phyloP scores from a whole-genome alignment of 1,140 invertebrate species.

The Euura saliciscinereae region DNA sequence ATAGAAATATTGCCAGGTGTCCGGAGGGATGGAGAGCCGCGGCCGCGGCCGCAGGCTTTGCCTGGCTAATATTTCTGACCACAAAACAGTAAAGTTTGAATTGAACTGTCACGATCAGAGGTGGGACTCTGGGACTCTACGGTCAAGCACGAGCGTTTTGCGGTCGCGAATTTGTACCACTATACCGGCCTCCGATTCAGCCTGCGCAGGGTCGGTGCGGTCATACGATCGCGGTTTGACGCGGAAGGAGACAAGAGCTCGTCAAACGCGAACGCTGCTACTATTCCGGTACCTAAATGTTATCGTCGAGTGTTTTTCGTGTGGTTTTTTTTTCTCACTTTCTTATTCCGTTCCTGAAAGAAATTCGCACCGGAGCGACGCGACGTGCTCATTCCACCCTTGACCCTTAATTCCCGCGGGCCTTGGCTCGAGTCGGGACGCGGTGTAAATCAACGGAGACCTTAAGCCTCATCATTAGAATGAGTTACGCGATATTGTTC shows the following conservation, averaged over 20 bases:
- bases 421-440: slow-evolving; percentile 1
- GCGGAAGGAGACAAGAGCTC: not conserved
- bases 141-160: slow-evolving; percentile 15
- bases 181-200: slow-evolving; percentile 17
- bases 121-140: slow-evolving; percentile 14
- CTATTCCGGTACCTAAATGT: not conserved
- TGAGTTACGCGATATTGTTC: slow-evolving; percentile 7
- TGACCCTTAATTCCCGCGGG: slow-evolving; percentile 26
- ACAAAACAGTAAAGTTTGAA: slow-evolving; percentile 58
- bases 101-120: slow-evolving; percentile 61
- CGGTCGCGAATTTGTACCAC: slow-evolving; percentile 21
- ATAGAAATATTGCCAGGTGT: too few relatives aligned
- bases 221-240: slow-evolving; percentile 51
- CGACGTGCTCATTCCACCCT: slow-evolving; percentile 32
- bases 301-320: not conserved
- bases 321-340: not conserved
- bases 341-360: not conserved
- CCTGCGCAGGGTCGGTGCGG: slow-evolving; percentile 41
- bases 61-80: slow-evolving; percentile 54
- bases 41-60: slow-evolving; percentile 51
- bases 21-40: slow-evolving; percentile 8
- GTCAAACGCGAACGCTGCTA: not conserved
- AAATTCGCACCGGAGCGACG: not conserved
- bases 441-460: slow-evolving; percentile 27
- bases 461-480: not conserved